phyloP scores from a whole-genome alignment of 2,797 vertebrate genomes.

The Capromys pilorides region DNA sequence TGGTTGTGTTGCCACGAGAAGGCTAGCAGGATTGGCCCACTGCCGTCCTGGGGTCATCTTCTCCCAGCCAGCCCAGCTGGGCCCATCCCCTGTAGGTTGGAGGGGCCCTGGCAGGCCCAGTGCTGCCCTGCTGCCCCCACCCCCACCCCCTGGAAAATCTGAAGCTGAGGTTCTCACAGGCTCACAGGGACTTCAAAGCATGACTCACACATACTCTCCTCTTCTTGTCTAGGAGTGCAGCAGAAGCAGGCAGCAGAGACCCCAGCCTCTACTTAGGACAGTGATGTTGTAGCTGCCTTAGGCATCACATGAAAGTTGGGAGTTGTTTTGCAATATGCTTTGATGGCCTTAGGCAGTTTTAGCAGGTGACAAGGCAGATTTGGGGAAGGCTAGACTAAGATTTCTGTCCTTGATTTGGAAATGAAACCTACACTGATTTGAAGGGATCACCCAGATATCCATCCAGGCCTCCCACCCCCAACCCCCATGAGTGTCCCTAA shows the following conservation, averaged over 20 bases:
- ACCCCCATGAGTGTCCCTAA: not conserved
- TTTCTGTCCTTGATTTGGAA: conserved; percentile 46
- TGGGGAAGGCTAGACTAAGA: not conserved
- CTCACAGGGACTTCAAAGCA: conserved; percentile 61
- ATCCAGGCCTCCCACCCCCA: too few species aligned
- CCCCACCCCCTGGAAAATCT: conserved; percentile 54
- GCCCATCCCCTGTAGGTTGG: not conserved
- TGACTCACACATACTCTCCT: conserved; percentile 53
- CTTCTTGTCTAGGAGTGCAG: not conserved
- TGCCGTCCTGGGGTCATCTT: not conserved
- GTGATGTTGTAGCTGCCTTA: not conserved
- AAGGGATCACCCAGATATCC: not conserved
- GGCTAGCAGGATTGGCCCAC: not conserved
- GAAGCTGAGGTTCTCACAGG: conserved; percentile 29
- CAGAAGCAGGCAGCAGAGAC: conserved; percentile 15
- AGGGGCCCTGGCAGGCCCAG: not conserved
- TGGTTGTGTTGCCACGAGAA: not conserved
- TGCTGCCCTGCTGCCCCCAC: not conserved
- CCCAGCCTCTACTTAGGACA: conserved; percentile 39
- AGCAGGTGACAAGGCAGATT: conserved; percentile 37
- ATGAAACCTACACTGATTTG: conserved; percentile 43
- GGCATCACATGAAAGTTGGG: conserved; percentile 53
- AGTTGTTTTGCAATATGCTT: conserved; percentile 44
- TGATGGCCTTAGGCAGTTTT: conserved; percentile 42
- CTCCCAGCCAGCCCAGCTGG: not conserved